Conservation (phyloP, 2,113 vertebrate genomes). For the Calidris pygmaea region DNA sequence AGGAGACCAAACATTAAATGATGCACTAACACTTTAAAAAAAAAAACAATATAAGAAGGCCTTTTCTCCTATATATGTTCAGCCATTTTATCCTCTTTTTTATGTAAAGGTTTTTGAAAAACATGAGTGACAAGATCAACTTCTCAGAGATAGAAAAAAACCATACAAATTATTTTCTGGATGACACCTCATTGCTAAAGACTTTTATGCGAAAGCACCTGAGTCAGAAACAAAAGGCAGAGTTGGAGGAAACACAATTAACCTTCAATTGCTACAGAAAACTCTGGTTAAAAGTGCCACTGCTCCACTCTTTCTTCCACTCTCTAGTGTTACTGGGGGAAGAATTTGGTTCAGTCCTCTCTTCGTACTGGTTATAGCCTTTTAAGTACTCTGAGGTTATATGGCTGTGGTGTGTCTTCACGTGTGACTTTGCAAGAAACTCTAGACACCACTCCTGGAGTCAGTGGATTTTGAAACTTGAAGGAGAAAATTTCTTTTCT, state of each 20-base stretch:
- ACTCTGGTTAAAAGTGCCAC: accelerated
- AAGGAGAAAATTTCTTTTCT: background rate
- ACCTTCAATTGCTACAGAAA: background rate
- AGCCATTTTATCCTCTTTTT: background rate
- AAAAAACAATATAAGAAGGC: background rate
- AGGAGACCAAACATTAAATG: background rate
- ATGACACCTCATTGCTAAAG: background rate
- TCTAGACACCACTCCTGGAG: background rate
- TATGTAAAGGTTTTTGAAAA: background rate
- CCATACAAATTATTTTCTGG: background rate
- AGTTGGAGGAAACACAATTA: background rate
- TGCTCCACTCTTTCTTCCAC: background rate
- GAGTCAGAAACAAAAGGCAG: background rate
- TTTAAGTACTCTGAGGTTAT: background rate
- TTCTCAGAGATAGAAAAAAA: background rate
- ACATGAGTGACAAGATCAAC: background rate
- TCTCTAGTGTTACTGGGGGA: background rate
- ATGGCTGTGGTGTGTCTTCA: background rate
- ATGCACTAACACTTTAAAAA: background rate
- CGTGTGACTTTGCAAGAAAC: background rate
- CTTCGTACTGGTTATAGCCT: background rate
- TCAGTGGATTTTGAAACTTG: background rate
- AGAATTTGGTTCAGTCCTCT: background rate
- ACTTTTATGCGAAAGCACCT: background rate
- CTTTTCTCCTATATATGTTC: background rate